phyloP scores from a whole-genome alignment of 2,113 vertebrate genomes.

The Pantherophis guttatus region DNA sequence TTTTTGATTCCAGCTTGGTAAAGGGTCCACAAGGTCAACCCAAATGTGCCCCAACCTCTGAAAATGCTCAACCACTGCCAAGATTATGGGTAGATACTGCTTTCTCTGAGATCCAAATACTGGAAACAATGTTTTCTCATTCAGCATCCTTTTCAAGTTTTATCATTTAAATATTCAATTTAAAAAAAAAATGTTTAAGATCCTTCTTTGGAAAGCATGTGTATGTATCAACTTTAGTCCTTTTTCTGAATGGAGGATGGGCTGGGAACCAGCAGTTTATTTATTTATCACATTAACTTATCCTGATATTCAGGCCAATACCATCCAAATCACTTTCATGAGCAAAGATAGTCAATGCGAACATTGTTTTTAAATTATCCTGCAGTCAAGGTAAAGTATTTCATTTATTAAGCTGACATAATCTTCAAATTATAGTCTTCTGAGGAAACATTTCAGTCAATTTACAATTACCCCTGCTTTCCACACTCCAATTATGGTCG shows the following conservation, averaged over 20 bases:
- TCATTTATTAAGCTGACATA: constrained; percentile 49
- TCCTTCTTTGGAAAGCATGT: constrained; percentile 28
- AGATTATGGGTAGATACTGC: background rate
- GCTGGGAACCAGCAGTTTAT: constrained; percentile 24
- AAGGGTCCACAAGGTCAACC: background rate
- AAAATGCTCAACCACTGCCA: background rate
- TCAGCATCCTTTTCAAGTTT: background rate
- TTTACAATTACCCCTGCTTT: constrained; percentile 50
- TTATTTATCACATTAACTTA: constrained; percentile 60
- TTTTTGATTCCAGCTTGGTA: background rate
- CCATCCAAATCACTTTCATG: constrained; percentile 59
- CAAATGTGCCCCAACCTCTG: background rate
- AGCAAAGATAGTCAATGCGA: constrained; percentile 35
- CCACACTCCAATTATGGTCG: constrained; percentile 42
- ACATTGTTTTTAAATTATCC: constrained; percentile 44
- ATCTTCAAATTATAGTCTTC: constrained; percentile 59
- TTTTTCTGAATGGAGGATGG: constrained; percentile 26
- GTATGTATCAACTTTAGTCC: constrained; percentile 24
- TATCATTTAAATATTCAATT: constrained; percentile 17
- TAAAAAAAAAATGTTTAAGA: background rate
- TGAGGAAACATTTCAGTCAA: constrained; percentile 34
- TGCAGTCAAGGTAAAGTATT: constrained; percentile 45
- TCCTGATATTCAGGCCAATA: constrained; percentile 41
- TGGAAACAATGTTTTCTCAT: background rate
- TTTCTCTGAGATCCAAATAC: background rate